Evolutionary conservation across 2,113 vertebrate genomes (phyloP).

Genomic region (Pterocles burchelli): DNA sequence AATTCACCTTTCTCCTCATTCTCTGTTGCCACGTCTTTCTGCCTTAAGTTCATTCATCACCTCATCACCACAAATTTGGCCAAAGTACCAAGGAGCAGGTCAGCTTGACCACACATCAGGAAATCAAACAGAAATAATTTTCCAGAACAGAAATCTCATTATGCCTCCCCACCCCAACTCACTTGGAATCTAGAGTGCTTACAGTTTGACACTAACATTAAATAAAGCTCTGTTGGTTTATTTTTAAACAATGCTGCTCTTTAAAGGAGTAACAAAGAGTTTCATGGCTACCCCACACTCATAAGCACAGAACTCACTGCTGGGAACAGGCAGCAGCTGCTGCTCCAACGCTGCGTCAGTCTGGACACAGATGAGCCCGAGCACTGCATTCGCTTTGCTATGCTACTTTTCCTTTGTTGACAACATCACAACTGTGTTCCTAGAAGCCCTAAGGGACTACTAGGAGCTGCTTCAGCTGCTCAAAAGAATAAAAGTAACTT

Average conservation of each 20-base stretch:
- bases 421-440: conserved; percentile 8
- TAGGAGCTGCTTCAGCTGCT: conserved; percentile 8
- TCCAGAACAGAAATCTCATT: not conserved
- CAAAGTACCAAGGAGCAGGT: not conserved
- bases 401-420: conserved; percentile 18
- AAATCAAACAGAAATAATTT: not conserved
- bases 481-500: conserved; percentile 30
- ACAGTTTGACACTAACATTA: not conserved
- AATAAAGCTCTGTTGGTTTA: not conserved
- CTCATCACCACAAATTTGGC: not conserved
- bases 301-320: not conserved
- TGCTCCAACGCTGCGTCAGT: not conserved
- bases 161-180: not conserved
- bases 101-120: not conserved
- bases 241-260: not conserved
- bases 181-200: not conserved
- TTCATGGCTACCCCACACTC: not conserved
- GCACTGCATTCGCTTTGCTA: not conserved
- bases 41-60: not conserved
- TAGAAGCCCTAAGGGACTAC: not conserved
- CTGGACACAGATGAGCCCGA: not conserved
- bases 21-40: not conserved
- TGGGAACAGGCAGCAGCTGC: not conserved
- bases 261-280: not conserved
- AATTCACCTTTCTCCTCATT: not conserved